Evolutionary conservation across 2,113 vertebrate species (phyloP).

Genomic region (Pomatostomus ruficeps): DNA sequence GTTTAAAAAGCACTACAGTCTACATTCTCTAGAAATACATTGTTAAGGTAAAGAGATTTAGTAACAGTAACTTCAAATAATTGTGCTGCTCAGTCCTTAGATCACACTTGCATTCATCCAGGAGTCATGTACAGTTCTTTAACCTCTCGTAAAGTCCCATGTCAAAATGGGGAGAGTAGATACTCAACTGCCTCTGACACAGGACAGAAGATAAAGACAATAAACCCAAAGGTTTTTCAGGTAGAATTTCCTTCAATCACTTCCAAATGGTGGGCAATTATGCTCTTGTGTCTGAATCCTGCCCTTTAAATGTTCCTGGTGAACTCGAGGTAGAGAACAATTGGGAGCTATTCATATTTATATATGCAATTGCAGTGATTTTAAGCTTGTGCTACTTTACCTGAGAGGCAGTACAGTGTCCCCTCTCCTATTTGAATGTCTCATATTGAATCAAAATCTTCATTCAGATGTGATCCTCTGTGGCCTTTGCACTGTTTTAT

Average conservation of each 20-base stretch:
- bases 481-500: not conserved
- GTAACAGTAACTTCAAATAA: conserved; percentile 19
- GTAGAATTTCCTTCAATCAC: not conserved
- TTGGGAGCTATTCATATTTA: not conserved
- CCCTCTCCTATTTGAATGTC: not conserved
- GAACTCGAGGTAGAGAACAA: not conserved
- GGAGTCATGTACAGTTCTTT: not conserved
- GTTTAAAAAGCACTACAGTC: not conserved
- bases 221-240: not conserved
- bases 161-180: not conserved
- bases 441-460: not conserved
- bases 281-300: not conserved
- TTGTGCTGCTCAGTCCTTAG: not conserved
- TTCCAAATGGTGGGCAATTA: not conserved
- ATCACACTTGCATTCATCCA: not conserved
- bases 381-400: not conserved
- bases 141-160: not conserved
- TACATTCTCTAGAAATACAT: not conserved
- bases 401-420: not conserved
- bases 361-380: not conserved
- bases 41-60: conserved; percentile 15
- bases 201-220: not conserved
- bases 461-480: not conserved
- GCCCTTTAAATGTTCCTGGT: not conserved
- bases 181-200: not conserved